Evolutionary conservation across 2,113 vertebrate genomes (phyloP).

Genomic region (Hippocampus guttulatus): DNA sequence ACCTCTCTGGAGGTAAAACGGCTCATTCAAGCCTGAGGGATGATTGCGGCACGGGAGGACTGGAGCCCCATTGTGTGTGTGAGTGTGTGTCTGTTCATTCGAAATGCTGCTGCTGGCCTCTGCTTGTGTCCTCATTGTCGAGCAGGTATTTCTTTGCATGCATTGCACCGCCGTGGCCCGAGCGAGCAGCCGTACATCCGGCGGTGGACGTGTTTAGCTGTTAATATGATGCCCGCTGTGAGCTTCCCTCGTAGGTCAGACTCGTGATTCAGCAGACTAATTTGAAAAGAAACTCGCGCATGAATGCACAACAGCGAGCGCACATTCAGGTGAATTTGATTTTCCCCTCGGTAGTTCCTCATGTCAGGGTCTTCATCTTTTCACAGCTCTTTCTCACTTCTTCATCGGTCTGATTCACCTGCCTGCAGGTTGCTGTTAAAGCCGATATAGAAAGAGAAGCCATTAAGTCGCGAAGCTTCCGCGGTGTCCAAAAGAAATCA

Average conservation of each 20-base stretch:
- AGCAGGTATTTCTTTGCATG: conserved; percentile 6
- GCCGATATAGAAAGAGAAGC: background rate
- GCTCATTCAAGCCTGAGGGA: background rate
- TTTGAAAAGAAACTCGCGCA: background rate
- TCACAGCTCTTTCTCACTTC: background rate
- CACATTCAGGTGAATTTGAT: background rate
- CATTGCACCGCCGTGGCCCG: background rate
- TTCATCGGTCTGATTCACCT: background rate
- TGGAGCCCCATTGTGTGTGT: background rate
- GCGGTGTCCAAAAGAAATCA: background rate
- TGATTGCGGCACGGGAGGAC: background rate
- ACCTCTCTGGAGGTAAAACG: conserved; percentile 3
- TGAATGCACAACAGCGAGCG: background rate
- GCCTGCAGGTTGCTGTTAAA: background rate
- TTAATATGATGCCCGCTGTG: background rate
- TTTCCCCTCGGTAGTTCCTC: background rate
- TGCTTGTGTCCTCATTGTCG: background rate
- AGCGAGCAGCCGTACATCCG: background rate
- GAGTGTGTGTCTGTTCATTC: too few relatives aligned
- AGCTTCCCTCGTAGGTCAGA: conserved; percentile 2
- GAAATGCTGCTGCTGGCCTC: background rate
- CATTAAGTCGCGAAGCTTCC: background rate
- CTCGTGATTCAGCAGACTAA: background rate
- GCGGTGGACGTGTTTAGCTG: background rate
- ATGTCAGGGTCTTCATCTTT: conserved; percentile 1